Evolutionary conservation across 2,888 invertebrate species (phyloP), one percentile per base, ranked within the genome.

Genomic region (Apamea epomidion): DNA sequence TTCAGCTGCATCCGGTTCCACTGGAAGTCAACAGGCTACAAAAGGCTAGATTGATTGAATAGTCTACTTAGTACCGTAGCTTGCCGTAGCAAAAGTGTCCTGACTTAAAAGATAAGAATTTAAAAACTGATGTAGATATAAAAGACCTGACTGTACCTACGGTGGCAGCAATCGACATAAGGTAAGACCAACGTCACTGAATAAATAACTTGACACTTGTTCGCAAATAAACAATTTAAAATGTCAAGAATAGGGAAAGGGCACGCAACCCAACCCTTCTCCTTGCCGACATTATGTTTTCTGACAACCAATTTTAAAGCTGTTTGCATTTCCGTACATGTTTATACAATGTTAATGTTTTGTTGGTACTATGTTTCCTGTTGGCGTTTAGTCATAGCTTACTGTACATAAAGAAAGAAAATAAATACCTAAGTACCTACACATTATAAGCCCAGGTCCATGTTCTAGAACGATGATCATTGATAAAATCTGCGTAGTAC

Each of bases 151-250:
- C 51, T 32, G 16, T 25, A 51, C 14, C 12, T 14, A 25, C 16
- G 32, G 18, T 4, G 37, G 32, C 16, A 74, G 58, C 72, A 80
- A 73, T 77, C 77, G 85, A 79, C 78, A 88, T 64, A 81, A 51
- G 81, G 84, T 37, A 89, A 87, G 89, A 89, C 82, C 69, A 64
- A 70, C 88, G 84, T 93, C 93, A 89, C 92, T 96, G 95, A 96
- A 96, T 96, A 96, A 96, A 96, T 96, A 95, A 95, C 95, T 95
- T 94, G 96, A 96, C 96, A 96, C 96, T 96, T 96, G 97, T 96
- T 95, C 93, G 93, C 94, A 96, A 96, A 96, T 96, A 97, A 96
- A 97, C 96, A 97, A 96, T 97, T 97, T 97, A 96, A 96, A 97
- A 96, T 96, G 97, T 97, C 96, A 97, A 96, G 96, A 95, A 95